These are phyloP conservation scores for Marmota monax DNA, from an alignment of 2,113 vertebrate genomes.

Conservation along the genomic window DNA sequence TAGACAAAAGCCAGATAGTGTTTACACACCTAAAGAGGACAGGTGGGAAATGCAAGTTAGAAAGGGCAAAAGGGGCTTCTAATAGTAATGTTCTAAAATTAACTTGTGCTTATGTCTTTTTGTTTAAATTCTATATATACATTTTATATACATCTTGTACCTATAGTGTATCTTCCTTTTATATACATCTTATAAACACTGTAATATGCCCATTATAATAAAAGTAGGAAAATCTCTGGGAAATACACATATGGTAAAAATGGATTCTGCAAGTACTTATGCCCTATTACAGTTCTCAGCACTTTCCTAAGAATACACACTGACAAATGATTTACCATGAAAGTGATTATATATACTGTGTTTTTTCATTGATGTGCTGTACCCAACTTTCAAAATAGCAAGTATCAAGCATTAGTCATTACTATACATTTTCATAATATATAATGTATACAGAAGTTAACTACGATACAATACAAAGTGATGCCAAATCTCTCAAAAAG, in stretches of 20 bases:
- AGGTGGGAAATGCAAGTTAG: background rate
- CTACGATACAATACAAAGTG: slow-evolving; percentile 21
- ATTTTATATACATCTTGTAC: background rate
- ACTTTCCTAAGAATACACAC: slow-evolving; percentile 50
- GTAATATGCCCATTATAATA: background rate
- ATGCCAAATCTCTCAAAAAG: slow-evolving; percentile 50
- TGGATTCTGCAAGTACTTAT: background rate
- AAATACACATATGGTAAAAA: slow-evolving; percentile 44
- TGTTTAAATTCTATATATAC: background rate
- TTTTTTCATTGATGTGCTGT: slow-evolving; percentile 25
- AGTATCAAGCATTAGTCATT: background rate
- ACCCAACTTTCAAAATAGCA: background rate
- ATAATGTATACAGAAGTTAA: slow-evolving; percentile 18
- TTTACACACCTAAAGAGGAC: background rate
- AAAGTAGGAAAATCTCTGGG: background rate
- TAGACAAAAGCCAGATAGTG: background rate
- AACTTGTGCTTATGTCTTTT: background rate
- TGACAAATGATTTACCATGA: background rate
- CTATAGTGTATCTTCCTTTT: background rate
- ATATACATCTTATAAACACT: too few relatives aligned
- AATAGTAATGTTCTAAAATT: background rate
- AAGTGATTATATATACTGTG: background rate
- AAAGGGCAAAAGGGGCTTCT: background rate
- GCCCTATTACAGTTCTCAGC: background rate
- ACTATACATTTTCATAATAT: slow-evolving; percentile 44